Conservation (phyloP, 2,113 vertebrate species). For the Panthera uncia region DNA sequence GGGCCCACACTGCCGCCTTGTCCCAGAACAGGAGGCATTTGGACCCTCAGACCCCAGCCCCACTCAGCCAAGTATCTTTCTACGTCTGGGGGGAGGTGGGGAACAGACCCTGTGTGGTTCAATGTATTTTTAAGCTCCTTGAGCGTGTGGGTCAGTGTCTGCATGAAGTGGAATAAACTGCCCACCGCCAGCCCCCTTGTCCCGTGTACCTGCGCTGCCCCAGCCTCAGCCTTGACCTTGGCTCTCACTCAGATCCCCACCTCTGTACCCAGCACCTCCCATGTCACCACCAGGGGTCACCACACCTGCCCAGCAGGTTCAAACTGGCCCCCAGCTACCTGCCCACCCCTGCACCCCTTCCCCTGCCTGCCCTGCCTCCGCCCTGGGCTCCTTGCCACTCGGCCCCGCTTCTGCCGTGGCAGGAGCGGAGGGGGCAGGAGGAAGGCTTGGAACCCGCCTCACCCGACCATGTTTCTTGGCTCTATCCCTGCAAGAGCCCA, state of each 20-base stretch:
- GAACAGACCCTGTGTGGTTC: constrained; percentile 58
- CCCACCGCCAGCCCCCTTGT: background rate
- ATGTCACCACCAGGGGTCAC: constrained; percentile 58
- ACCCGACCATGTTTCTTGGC: background rate
- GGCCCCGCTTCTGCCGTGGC: background rate
- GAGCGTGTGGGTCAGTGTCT: constrained; percentile 67
- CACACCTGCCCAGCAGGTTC: background rate
- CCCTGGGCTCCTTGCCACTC: rapidly evolving
- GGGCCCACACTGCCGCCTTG: constrained; percentile 81
- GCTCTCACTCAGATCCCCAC: background rate
- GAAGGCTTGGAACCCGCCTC: background rate
- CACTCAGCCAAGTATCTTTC: constrained; percentile 65
- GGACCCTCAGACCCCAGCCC: background rate
- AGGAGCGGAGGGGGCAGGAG: background rate
- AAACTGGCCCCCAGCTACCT: background rate
- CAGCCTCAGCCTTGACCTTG: background rate
- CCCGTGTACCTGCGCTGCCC: background rate
- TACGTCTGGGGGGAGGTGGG: constrained; percentile 50
- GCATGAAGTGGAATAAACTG: constrained; percentile 81
- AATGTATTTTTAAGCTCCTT: constrained; percentile 76
- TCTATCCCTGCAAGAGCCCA: background rate
- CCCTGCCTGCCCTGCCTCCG: background rate
- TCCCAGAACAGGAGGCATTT: constrained; percentile 64
- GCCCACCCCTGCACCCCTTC: background rate
- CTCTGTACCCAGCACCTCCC: constrained; percentile 47